phyloP scores from a whole-genome alignment of 2,797 vertebrate species.

The Bradypodion pumilum region DNA sequence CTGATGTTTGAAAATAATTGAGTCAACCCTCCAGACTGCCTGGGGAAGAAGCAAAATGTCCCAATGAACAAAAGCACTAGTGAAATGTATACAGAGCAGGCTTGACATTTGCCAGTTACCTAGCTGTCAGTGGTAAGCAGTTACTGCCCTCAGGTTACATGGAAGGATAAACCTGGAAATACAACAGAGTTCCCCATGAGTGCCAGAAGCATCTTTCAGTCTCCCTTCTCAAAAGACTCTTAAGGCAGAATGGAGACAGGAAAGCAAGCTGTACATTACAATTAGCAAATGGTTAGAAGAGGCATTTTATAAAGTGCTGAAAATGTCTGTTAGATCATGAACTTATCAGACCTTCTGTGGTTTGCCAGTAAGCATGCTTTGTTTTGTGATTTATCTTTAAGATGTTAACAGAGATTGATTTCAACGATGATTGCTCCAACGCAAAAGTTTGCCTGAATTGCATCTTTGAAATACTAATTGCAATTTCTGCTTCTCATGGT shows the following conservation, averaged over 20 bases:
- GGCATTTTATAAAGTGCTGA: too few relatives aligned
- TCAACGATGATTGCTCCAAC: too few relatives aligned
- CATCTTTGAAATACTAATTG: too few relatives aligned
- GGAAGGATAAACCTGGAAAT: neutral
- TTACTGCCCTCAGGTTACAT: neutral
- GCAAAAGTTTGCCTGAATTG: too few relatives aligned
- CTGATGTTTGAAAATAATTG: conserved; percentile 10
- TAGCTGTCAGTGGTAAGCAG: neutral
- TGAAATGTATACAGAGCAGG: neutral
- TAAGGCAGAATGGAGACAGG: neutral
- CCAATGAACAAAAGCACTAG: neutral
- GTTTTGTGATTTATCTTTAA: too few relatives aligned
- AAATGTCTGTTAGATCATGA: too few relatives aligned
- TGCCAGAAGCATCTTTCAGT: neutral
- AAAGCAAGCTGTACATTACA: too few relatives aligned
- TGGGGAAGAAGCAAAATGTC: conserved; percentile 4
- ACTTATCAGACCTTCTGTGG: too few relatives aligned
- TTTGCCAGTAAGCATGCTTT: too few relatives aligned
- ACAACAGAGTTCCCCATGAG: neutral
- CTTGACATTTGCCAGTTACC: conserved; percentile 18
- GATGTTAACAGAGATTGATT: too few relatives aligned
- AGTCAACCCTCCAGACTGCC: neutral
- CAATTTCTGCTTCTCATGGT: too few relatives aligned
- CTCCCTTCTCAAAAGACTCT: neutral
- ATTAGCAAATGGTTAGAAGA: too few relatives aligned